Conservation (phyloP, 2,888 invertebrate genomes). For the Diaprepes abbreviatus region DNA sequence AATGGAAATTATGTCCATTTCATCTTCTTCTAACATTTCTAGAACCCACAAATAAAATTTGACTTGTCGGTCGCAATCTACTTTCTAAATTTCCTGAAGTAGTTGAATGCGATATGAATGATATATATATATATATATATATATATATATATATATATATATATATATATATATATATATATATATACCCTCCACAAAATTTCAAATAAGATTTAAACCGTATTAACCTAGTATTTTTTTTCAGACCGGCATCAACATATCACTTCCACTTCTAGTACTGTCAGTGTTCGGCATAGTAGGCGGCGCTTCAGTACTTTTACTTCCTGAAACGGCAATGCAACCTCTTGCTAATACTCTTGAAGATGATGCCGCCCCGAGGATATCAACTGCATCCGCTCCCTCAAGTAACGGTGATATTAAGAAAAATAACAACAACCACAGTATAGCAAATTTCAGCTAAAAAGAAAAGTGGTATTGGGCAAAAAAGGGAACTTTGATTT, state of each 20-base stretch:
- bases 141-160: too few relatives aligned
- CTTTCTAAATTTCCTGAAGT: too few relatives aligned
- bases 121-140: neutral
- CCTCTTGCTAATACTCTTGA: slow-evolving; percentile 66
- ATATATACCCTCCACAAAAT: neutral
- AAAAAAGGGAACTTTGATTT: too few relatives aligned
- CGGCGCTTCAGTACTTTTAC: slow-evolving; percentile 78
- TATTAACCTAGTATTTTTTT: slow-evolving; percentile 53
- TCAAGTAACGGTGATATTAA: slow-evolving; percentile 32
- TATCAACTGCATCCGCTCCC: slow-evolving; percentile 16
- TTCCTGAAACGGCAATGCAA: slow-evolving; percentile 81
- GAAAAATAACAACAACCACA: slow-evolving; percentile 38
- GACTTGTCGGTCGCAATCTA: too few relatives aligned
- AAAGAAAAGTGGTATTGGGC: too few relatives aligned
- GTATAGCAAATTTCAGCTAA: too few relatives aligned
- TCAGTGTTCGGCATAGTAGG: slow-evolving; percentile 79
- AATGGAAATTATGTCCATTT: too few relatives aligned
- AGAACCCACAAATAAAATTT: too few relatives aligned
- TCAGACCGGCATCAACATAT: slow-evolving; percentile 76
- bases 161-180: too few relatives aligned
- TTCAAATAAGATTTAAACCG: neutral
- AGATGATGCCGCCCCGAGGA: slow-evolving; percentile 43
- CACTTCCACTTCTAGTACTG: slow-evolving; percentile 79
- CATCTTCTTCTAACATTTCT: too few relatives aligned
- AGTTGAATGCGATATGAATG: too few relatives aligned